phyloP scores from a whole-genome alignment of 2,113 vertebrate species.

The Ciconia stormi region DNA sequence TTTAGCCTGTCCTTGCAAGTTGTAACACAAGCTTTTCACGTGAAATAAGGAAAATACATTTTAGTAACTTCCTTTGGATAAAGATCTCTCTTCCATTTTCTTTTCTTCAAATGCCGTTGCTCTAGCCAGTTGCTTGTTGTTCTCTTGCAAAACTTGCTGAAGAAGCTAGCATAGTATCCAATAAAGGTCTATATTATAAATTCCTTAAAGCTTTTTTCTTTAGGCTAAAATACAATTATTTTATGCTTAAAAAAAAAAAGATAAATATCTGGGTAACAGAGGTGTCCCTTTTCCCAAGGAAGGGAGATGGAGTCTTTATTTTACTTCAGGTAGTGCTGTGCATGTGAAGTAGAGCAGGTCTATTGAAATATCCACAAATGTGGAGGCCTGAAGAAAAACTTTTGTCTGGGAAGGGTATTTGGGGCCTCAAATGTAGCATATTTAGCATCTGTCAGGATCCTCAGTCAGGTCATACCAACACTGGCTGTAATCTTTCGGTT shows the following conservation, averaged over 20 bases:
- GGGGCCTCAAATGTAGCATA: slow-evolving; percentile 36
- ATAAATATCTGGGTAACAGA: not conserved
- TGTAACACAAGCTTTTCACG: not conserved
- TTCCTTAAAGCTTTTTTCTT: not conserved
- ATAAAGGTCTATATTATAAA: not conserved
- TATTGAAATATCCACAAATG: slow-evolving; percentile 71
- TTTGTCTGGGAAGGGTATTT: slow-evolving; percentile 56
- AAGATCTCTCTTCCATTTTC: not conserved
- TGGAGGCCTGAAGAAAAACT: slow-evolving; percentile 75
- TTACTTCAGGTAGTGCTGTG: slow-evolving; percentile 73
- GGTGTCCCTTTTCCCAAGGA: not conserved
- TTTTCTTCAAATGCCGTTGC: not conserved
- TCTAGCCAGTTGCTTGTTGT: not conserved
- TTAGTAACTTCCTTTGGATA: not conserved
- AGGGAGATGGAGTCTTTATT: not conserved
- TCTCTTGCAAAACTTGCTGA: not conserved
- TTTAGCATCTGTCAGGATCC: slow-evolving; percentile 64
- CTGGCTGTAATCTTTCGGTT: not conserved
- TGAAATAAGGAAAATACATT: not conserved
- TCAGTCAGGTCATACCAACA: slow-evolving; percentile 41
- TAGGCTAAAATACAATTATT: not conserved
- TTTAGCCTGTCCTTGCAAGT: not conserved
- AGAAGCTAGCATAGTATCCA: not conserved
- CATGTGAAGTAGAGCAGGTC: slow-evolving; percentile 74
- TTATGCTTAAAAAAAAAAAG: not conserved